Percentiles rank a stretch among this genome's conserved stretches.
Conservation (phyloP, 2,113 vertebrate species). For the Microcebus jonahi region DNA sequence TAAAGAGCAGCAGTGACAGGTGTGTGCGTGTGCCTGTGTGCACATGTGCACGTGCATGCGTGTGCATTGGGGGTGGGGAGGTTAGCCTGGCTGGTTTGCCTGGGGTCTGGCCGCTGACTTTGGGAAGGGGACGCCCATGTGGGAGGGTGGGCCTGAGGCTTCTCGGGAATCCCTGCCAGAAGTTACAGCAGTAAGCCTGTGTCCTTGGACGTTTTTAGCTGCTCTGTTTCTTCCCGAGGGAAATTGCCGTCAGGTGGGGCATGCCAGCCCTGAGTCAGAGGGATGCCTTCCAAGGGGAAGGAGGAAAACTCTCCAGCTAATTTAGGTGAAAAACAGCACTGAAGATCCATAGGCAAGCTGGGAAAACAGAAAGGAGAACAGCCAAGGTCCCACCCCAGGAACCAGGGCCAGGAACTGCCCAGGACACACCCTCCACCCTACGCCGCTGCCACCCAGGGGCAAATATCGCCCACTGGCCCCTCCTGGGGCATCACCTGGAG, state of each 20-base stretch:
- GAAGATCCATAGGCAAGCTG: too few species aligned
- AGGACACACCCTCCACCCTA: neutral
- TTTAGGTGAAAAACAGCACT: neutral
- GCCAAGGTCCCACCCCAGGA: neutral
- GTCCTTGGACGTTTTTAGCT: neutral
- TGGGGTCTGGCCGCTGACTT: neutral
- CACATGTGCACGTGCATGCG: too few species aligned
- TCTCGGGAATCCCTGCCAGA: neutral
- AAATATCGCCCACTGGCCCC: neutral
- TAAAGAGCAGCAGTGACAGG: neutral
- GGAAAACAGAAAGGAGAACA: neutral
- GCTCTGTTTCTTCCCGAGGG: neutral
- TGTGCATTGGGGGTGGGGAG: too few species aligned
- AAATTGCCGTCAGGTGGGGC: neutral
- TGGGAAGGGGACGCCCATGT: neutral
- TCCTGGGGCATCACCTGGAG: neutral
- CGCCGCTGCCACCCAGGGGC: too few species aligned
- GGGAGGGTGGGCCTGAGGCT: neutral
- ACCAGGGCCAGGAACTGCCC: neutral
- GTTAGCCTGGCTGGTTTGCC: neutral
- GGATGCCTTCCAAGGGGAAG: neutral
- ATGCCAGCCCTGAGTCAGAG: neutral
- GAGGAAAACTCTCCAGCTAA: neutral
- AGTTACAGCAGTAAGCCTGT: too few species aligned
- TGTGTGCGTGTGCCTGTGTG: fast-evolving